These are phyloP conservation scores for Euglossa dilemma DNA, from an alignment of 1,140 invertebrate genomes.

Conservation along the genomic window DNA sequence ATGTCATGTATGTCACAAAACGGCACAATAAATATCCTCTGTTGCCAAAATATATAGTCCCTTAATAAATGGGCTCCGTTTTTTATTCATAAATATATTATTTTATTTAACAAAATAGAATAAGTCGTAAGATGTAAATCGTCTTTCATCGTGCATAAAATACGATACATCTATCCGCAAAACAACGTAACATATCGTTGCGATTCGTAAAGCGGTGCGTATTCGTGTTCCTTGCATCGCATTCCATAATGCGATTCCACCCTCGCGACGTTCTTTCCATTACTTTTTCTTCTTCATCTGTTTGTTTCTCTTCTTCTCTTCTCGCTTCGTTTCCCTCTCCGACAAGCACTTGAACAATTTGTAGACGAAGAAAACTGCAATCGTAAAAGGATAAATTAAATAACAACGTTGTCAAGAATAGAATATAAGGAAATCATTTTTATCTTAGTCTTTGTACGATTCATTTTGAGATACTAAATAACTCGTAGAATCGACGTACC, in stretches of 20 bases:
- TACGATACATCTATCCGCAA: background rate
- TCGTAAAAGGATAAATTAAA: slow-evolving; percentile 62
- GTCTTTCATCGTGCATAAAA: background rate
- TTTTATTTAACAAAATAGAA: slow-evolving; percentile 59
- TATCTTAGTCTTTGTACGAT: background rate
- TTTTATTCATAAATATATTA: slow-evolving; percentile 55
- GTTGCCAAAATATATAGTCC: slow-evolving; percentile 29
- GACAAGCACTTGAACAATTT: slow-evolving; percentile 88
- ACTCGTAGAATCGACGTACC: slow-evolving; percentile 33
- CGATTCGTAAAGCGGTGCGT: background rate
- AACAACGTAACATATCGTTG: background rate
- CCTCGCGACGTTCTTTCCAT: background rate
- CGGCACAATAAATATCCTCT: slow-evolving; percentile 45
- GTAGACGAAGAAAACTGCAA: slow-evolving; percentile 93
- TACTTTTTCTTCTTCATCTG: slow-evolving; percentile 82
- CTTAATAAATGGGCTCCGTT: background rate
- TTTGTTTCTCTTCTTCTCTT: slow-evolving; percentile 84
- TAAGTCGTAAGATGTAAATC: slow-evolving; percentile 13
- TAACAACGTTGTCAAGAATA: too few relatives aligned
- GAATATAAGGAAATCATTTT: background rate
- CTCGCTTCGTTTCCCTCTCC: slow-evolving; percentile 82
- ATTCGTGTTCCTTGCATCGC: background rate
- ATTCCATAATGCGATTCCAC: too few relatives aligned
- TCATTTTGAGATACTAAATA: slow-evolving; percentile 20
- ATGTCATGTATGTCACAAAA: slow-evolving; percentile 35